Conservation (phyloP, 2,113 vertebrate genomes). For the Phodopus roborovskii region DNA sequence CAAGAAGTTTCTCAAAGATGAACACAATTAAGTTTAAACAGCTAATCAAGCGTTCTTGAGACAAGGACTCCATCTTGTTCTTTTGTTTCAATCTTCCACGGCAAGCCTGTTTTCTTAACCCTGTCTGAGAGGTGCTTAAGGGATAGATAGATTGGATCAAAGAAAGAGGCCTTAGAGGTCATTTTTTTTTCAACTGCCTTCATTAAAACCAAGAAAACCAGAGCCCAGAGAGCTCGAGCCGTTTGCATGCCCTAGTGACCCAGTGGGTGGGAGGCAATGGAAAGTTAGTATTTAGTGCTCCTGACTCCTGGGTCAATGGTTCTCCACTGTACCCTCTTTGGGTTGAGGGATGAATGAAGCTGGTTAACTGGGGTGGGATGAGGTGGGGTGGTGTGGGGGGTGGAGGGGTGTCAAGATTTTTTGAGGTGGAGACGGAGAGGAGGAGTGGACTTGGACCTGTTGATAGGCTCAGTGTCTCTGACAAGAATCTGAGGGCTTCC, state of each 20-base stretch:
- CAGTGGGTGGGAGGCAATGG: not conserved
- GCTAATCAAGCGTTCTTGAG: not conserved
- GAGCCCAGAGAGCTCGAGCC: constrained; percentile 6
- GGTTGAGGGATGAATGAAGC: not conserved
- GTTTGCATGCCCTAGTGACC: not conserved
- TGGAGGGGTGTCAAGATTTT: not conserved
- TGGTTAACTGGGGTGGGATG: too few species aligned
- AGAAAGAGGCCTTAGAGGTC: not conserved
- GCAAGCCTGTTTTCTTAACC: not conserved
- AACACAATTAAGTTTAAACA: constrained; percentile 17
- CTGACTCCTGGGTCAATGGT: not conserved
- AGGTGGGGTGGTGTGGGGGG: too few species aligned
- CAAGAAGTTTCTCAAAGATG: not conserved
- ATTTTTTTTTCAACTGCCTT: constrained; percentile 24
- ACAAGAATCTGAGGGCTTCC: constrained; percentile 20
- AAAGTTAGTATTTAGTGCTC: not conserved
- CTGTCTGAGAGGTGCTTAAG: not conserved
- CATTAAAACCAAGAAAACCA: constrained; percentile 31
- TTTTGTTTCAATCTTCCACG: not conserved
- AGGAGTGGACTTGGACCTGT: not conserved
- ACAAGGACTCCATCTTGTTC: not conserved
- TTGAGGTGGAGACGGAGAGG: not conserved
- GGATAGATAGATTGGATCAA: not conserved
- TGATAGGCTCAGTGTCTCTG: not conserved
- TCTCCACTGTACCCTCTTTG: not conserved